phyloP scores from a whole-genome alignment of 2,888 invertebrate species.

The Anaspis maculata region DNA sequence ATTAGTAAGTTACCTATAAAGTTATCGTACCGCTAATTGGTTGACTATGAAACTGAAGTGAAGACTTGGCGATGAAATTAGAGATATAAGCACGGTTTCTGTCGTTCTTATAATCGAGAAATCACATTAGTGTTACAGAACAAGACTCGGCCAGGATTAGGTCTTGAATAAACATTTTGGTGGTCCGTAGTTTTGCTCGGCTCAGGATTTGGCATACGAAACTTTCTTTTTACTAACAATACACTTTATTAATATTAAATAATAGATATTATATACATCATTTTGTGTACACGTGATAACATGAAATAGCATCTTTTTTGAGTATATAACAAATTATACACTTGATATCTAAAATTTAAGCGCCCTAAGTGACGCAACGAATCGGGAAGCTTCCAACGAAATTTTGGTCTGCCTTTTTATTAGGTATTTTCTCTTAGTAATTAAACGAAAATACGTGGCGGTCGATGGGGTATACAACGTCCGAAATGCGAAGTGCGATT shows the following conservation, averaged over 20 bases:
- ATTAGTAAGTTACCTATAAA: too few relatives aligned
- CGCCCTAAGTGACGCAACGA: conserved; percentile 22
- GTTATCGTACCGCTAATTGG: too few relatives aligned
- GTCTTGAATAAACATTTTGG: too few relatives aligned
- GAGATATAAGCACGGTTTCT: too few relatives aligned
- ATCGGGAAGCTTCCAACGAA: conserved; percentile 26
- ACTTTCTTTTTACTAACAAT: conserved; percentile 41
- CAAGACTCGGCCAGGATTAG: too few relatives aligned
- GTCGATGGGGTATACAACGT: conserved; percentile 6
- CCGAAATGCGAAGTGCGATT: too few relatives aligned
- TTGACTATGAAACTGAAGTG: too few relatives aligned
- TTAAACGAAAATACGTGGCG: conserved; percentile 1
- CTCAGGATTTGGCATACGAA: too few relatives aligned
- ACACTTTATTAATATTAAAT: conserved; percentile 39
- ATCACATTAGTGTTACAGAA: too few relatives aligned
- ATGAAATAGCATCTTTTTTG: conserved; percentile 30
- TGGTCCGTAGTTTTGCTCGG: too few relatives aligned
- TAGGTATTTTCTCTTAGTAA: conserved; percentile 3
- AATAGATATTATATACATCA: conserved; percentile 31
- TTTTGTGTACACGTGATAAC: conserved; percentile 31
- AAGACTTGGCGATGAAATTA: too few relatives aligned
- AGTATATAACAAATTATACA: conserved; percentile 27
- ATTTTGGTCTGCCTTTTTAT: conserved; percentile 8
- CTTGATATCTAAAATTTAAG: conserved; percentile 20
- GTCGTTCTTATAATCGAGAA: conserved; percentile 3